A percentile compares a stretch with the other conserved stretches of the same genome.
These are phyloP conservation scores for Sebastes miniatus DNA, from an alignment of 2,797 vertebrate genomes.

Conservation along the genomic window DNA sequence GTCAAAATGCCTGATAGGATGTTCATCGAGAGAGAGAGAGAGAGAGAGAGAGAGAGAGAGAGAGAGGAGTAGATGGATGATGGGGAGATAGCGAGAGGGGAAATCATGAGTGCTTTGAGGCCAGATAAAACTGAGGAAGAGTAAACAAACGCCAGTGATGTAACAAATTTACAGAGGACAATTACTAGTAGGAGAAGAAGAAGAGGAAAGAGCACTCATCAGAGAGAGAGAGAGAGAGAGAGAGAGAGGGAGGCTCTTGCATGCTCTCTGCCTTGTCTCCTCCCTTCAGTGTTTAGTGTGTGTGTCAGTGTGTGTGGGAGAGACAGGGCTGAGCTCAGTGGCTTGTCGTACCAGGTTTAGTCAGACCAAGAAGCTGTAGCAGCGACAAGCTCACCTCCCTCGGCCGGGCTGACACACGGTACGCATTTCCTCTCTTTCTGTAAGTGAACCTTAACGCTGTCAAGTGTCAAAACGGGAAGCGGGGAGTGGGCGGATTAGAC, in stretches of 20 bases:
- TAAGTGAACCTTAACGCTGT: conserved; percentile 11
- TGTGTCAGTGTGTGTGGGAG: conserved; percentile 6
- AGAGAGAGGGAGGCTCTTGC: conserved; percentile 5
- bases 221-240: not conserved
- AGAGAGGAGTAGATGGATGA: not conserved
- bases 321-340: conserved; percentile 37
- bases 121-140: conserved; percentile 7
- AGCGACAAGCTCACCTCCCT: conserved; percentile 25
- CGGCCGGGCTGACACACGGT: conserved; percentile 35
- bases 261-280: conserved; percentile 49
- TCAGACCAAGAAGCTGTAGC: conserved; percentile 32
- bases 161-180: conserved; percentile 15
- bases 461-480: conserved; percentile 16
- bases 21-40: not conserved
- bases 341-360: conserved; percentile 48
- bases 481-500: not conserved
- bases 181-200: not conserved
- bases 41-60: not conserved
- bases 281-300: conserved; percentile 39
- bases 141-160: conserved; percentile 3
- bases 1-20: not conserved
- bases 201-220: conserved; percentile 9
- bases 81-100: not conserved
- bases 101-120: not conserved
- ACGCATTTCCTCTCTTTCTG: conserved; percentile 52